Evolutionary conservation across 1,140 invertebrate species (phyloP).

Genomic region (Drosophila takahashii): DNA sequence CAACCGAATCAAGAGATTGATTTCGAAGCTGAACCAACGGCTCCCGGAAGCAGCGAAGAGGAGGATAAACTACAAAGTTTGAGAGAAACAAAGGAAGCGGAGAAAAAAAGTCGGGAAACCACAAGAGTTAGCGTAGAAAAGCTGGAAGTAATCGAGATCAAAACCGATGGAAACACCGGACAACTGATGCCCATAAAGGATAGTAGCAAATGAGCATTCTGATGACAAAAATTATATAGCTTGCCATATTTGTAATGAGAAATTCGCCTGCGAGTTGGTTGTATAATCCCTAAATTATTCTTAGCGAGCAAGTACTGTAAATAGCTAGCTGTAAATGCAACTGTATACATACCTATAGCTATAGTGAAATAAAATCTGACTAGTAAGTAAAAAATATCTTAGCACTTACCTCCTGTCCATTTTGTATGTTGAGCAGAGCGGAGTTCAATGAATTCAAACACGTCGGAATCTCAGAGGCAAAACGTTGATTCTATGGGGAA

Average conservation of each 20-base stretch:
- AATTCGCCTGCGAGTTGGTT: conserved; percentile 41
- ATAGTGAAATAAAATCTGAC: conserved; percentile 66
- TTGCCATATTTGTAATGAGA: conserved; percentile 81
- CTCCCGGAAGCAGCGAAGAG: conserved; percentile 35
- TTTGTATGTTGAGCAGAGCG: conserved; percentile 24
- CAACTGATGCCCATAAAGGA: conserved; percentile 72
- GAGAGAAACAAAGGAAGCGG: conserved; percentile 57
- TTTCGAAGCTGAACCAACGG: conserved; percentile 36
- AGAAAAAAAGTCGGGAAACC: conserved; percentile 48
- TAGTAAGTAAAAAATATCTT: conserved; percentile 46
- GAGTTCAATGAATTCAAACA: conserved; percentile 24
- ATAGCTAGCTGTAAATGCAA: conserved; percentile 69
- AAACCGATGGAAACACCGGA: conserved; percentile 76
- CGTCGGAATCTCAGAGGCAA: conserved; percentile 32
- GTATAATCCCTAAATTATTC: conserved; percentile 68
- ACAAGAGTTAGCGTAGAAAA: conserved; percentile 79
- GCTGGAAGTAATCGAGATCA: conserved; percentile 83
- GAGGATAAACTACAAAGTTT: conserved; percentile 62
- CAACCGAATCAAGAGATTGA: conserved; percentile 56
- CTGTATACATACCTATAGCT: conserved; percentile 62
- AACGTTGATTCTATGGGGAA: conserved; percentile 37
- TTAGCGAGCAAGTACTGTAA: conserved; percentile 77
- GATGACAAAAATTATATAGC: conserved; percentile 38
- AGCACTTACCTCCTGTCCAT: conserved; percentile 49
- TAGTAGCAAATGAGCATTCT: conserved; percentile 29